Base-by-base conservation (phyloP, 2,888 invertebrate genomes). In the Digitonthophagus gazella region DNA sequence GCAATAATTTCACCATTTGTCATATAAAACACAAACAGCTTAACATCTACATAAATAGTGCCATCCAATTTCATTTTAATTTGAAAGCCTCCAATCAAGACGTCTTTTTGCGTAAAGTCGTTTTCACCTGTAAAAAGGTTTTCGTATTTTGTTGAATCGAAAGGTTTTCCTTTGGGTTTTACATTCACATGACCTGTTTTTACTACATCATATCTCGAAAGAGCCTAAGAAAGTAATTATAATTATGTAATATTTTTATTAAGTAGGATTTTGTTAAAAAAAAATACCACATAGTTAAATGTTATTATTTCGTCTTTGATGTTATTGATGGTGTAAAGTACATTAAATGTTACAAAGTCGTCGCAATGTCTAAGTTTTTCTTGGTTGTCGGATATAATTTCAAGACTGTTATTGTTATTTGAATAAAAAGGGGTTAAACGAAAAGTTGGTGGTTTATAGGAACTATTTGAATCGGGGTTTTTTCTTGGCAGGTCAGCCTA, bases 11-110 rank as follows among this genome's bases (percentile, higher is more conserved):
- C 89, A 1, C 86, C 77, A 20, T 83, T 79, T 4, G 74, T 73
- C 8, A 87, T 82, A 75, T 87, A 88, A 76, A 87, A 89, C 1
- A 89, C 82, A 1, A 89, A 78, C 20, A 87, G 72, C 83, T 83
- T 6, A 86, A 83, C 71, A 82, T 84, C 20, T 86, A 73, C 0
- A 80, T 82, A 65, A 83, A 86, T 75, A 83, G 84, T 68, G 76
- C 81, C 56, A 79, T 69, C 14, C 15, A 61, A 6, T n/a, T 61
- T 20, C n/a, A 61, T 8, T 19, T 61, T 20, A 16, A 61, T 5
- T n/a, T 61, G 16, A 61, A 61, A 61, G 16, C 6, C 61, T 2
- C 20, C 61, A 61, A 19, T 19, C 5, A 72, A 70, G 28, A 72
- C 71, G 71, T 75, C 68, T 71, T 78, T 78, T 44, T 44, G 28